Evolutionary conservation across 2,888 invertebrate genomes (phyloP).

Genomic region (Drosophila pseudotakahashii): DNA sequence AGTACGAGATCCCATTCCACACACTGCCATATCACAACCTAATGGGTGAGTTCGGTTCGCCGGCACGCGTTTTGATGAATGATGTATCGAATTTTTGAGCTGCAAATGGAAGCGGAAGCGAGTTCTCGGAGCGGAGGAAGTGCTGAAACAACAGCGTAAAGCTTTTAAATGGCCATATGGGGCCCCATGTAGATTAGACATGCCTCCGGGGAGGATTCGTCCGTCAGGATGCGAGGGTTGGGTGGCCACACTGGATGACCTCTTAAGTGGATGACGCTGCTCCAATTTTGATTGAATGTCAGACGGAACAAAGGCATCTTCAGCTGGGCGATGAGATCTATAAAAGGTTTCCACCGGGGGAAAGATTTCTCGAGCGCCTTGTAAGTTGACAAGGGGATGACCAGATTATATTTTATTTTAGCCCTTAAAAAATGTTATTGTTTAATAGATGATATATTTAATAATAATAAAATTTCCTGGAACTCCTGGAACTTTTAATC

Average conservation of each 20-base stretch:
- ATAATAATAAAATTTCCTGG: too few relatives aligned
- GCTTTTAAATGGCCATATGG: conserved; percentile 65
- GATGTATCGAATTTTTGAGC: conserved; percentile 75
- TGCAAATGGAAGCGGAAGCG: conserved; percentile 60
- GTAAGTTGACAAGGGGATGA: neutral
- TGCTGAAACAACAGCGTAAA: conserved; percentile 69
- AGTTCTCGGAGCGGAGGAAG: conserved; percentile 55
- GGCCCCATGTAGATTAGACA: conserved; percentile 45
- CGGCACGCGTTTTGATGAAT: conserved; percentile 72
- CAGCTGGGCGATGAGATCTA: neutral
- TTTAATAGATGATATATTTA: neutral
- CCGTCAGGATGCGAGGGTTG: conserved; percentile 4
- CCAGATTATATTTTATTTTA: neutral
- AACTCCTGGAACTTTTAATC: too few relatives aligned
- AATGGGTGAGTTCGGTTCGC: conserved; percentile 50
- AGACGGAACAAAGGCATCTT: conserved; percentile 1
- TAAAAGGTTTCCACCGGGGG: neutral
- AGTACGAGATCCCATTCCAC: conserved; percentile 36
- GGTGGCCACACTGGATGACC: conserved; percentile 43
- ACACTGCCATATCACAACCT: conserved; percentile 34
- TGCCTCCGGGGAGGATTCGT: conserved; percentile 32
- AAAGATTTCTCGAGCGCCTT: neutral
- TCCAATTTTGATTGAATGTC: conserved; percentile 38
- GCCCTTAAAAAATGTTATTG: neutral
- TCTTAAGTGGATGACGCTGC: conserved; percentile 42